Evolutionary conservation across 1,140 invertebrate species (phyloP).

Genomic region (Chrysopa pallens): DNA sequence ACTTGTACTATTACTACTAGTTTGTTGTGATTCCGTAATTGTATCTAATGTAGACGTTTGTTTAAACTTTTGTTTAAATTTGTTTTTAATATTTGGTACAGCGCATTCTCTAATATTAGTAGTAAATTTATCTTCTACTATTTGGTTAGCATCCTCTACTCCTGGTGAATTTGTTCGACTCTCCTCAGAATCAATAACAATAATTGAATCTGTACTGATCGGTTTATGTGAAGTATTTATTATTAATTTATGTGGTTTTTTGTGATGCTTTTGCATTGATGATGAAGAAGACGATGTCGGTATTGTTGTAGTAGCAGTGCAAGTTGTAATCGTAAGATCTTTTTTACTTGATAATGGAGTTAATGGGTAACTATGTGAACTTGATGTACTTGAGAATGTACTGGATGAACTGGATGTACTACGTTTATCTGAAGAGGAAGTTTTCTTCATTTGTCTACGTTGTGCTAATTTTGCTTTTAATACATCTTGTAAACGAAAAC

Average conservation of each 20-base stretch:
- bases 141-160: background rate
- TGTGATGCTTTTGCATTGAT: too few species aligned
- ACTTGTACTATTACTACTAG: background rate
- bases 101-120: background rate
- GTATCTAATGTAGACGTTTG: background rate
- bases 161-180: background rate
- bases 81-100: background rate
- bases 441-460: conserved; percentile 44
- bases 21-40: background rate
- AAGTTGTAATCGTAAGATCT: background rate
- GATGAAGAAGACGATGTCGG: too few species aligned
- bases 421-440: conserved; percentile 16
- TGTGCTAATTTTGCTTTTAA: conserved; percentile 51
- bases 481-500: conserved; percentile 51
- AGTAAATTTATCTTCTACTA: background rate
- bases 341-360: background rate
- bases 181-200: background rate
- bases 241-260: background rate
- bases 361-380: background rate
- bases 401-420: conserved; percentile 15
- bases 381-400: conserved; percentile 14
- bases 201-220: background rate
- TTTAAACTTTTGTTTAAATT: background rate
- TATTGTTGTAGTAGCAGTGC: background rate
- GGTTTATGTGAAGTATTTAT: background rate